A percentile compares a stretch with the other conserved stretches of the same genome.
phyloP scores from a whole-genome alignment of 2,888 invertebrate species.

The Polydrusus tereticollis region DNA sequence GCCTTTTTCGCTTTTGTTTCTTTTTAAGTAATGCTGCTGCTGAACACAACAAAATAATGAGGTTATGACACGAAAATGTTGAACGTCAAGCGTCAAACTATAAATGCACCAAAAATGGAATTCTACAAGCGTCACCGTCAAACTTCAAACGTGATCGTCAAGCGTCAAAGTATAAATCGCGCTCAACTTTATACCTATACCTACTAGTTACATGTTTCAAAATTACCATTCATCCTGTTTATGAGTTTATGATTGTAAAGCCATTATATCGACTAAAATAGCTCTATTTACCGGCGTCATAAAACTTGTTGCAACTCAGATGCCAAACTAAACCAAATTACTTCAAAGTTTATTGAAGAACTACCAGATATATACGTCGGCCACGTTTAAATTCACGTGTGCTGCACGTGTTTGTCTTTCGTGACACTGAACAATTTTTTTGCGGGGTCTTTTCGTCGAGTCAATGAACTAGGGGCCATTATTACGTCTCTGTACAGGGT shows the following conservation, averaged over 20 bases:
- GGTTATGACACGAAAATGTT: too few species aligned
- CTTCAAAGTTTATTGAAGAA: slow-evolving; percentile 12
- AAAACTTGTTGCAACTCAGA: slow-evolving; percentile 2
- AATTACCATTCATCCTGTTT: slow-evolving; percentile 8
- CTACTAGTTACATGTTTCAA: neutral
- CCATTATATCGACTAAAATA: slow-evolving; percentile 1
- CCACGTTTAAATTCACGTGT: slow-evolving; percentile 38
- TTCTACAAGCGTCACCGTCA: too few species aligned
- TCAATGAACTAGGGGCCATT: neutral
- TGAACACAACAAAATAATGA: too few species aligned
- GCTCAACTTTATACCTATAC: neutral
- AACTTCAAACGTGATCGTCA: too few species aligned
- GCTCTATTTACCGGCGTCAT: slow-evolving; percentile 8
- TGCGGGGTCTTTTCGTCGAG: neutral
- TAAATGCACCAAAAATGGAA: too few species aligned
- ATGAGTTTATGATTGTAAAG: neutral
- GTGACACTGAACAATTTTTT: slow-evolving; percentile 2
- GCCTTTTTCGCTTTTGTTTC: too few species aligned
- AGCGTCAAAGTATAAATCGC: too few species aligned
- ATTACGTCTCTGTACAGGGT: too few species aligned
- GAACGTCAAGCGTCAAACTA: too few species aligned
- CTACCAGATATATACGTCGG: slow-evolving; percentile 21
- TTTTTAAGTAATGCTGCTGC: too few species aligned
- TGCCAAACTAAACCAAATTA: slow-evolving; percentile 17
- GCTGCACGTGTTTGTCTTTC: slow-evolving; percentile 25